Base-by-base conservation (phyloP, 1,140 invertebrate genomes). In the Trachelipus rathkii region DNA sequence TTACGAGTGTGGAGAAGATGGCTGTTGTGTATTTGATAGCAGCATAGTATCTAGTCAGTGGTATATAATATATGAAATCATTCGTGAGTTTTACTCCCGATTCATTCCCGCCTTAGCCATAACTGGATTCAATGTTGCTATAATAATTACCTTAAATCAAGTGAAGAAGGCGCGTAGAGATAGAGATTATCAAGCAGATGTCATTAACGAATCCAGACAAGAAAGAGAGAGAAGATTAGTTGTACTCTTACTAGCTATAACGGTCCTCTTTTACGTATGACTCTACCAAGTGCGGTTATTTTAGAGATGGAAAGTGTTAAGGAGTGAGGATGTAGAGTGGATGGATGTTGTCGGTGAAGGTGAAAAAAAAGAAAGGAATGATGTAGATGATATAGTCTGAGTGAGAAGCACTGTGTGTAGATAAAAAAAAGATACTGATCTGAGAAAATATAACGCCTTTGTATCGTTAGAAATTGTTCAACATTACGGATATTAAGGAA, bases 201-300 rank as follows among this genome's bases (percentile, higher is more conserved):
- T 81, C 70, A 78, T 79, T 44, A 81, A 67, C 66, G 80, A 81
- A 33, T 19, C 75, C 7, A 67, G 80, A 10, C 70, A 77, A 69
- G 80, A 81, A 45, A 45, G 80, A 15, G 80, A 81, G 50, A 69
- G 77, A 10, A 73, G 80, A 3, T 76, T 81, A 19, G 76, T 78
- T 43, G 75, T 78, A 11, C 73, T 81, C 13, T 73, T 81, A 23
- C 53, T 81, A 44, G 80, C 80, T 0, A 79, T 81, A 21, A 81
- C 80, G 4, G 77, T 81, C 24, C 46, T 81, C 75, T 81, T 81
- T 73, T 81, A 81, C 75, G 50, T 81, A 15, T 77, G 10, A 73
- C 80, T 53, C 76, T 81, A 19, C 80, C 80, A 44, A 81, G 80
- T 66, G 80, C 80, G n/a, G n/a, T n/a, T n/a, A n/a, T n/a, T n/a